Evolutionary conservation across 1,140 invertebrate species (phyloP).

Genomic region (Diabrotica undecimpunctata): DNA sequence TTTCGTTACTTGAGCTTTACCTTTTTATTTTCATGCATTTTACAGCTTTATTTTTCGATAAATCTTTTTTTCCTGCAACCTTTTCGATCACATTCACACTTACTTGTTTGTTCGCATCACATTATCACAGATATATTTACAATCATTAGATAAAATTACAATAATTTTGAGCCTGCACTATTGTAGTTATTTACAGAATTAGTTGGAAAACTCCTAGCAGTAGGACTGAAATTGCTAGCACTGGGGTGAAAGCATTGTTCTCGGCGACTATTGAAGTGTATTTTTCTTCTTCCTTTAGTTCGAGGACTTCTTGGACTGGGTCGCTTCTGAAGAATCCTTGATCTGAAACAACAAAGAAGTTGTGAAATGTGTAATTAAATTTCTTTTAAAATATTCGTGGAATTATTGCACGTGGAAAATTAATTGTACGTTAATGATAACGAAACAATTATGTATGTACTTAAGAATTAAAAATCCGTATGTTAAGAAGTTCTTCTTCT

Average conservation of each 20-base stretch:
- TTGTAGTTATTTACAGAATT: slow-evolving; percentile 30
- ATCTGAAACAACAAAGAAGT: slow-evolving; percentile 26
- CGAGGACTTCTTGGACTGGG: slow-evolving; percentile 23
- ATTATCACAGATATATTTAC: slow-evolving; percentile 42
- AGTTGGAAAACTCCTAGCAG: slow-evolving; percentile 24
- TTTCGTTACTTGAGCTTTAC: too few species aligned
- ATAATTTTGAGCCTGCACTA: slow-evolving; percentile 22
- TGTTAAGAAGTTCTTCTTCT: too few species aligned
- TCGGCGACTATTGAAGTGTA: slow-evolving; percentile 39
- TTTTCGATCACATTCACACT: too few species aligned
- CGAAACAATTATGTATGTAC: background rate
- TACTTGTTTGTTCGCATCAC: background rate
- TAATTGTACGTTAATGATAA: background rate
- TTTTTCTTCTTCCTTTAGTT: slow-evolving; percentile 36
- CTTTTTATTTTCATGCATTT: too few species aligned
- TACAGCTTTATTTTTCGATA: too few species aligned
- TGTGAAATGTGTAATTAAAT: slow-evolving; percentile 3
- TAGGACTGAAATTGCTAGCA: background rate
- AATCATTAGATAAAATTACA: slow-evolving; percentile 17
- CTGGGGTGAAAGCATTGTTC: slow-evolving; percentile 8
- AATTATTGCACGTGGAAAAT: background rate
- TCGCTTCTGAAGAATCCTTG: slow-evolving; percentile 30
- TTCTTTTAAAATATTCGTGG: background rate
- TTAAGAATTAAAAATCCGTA: too few species aligned
- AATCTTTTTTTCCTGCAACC: too few species aligned